Conservation (phyloP, 2,113 vertebrate species). For the Gadus macrocephalus region DNA sequence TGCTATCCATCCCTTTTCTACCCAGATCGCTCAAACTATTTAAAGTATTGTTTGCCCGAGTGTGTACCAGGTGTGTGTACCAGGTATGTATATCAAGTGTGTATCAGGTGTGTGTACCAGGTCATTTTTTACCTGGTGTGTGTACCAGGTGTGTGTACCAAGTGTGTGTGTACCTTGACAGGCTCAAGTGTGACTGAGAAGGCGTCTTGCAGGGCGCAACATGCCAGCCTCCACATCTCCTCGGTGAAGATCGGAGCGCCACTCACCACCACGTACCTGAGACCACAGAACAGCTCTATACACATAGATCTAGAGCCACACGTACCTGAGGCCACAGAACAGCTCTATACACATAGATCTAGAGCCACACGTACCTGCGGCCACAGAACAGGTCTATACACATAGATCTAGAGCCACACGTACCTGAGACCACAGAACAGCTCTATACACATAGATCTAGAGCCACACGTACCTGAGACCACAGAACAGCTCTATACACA, state of each 20-base stretch:
- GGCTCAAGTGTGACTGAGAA: conserved; percentile 94
- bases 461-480: too few relatives aligned
- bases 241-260: conserved; percentile 94
- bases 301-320: not conserved
- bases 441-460: too few relatives aligned
- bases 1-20: too few relatives aligned
- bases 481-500: too few relatives aligned
- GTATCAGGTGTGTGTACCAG: not conserved
- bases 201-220: conserved; percentile 92
- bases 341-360: too few relatives aligned
- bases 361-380: too few relatives aligned
- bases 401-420: too few relatives aligned
- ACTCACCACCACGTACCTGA: conserved; percentile 91
- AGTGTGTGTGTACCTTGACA: conserved; percentile 81
- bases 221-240: conserved; percentile 97
- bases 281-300: not conserved
- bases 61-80: not conserved
- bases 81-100: not conserved
- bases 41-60: not conserved
- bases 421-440: too few relatives aligned
- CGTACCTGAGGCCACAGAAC: too few relatives aligned
- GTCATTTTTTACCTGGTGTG: not conserved
- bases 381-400: too few relatives aligned
- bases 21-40: not conserved
- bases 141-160: not conserved